A percentile compares a stretch with the other conserved stretches of the same genome.
Conservation (phyloP, 2,797 vertebrate genomes). For the Gobionotothen gibberifrons region DNA sequence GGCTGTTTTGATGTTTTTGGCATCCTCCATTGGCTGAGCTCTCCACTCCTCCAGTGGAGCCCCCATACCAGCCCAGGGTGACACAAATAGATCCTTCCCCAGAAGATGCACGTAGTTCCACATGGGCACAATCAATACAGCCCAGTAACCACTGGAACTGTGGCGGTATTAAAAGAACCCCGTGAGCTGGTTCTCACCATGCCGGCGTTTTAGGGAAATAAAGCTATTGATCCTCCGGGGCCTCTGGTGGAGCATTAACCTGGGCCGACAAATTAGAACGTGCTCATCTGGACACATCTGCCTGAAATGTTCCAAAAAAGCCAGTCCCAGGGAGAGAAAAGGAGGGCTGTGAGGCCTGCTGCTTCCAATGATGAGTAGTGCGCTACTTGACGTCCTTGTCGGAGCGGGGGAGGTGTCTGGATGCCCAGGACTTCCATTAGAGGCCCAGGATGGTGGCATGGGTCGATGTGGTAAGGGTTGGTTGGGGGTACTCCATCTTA, state of each 20-base stretch:
- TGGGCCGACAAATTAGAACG: slow-evolving; percentile 82
- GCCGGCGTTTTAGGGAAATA: slow-evolving; percentile 86
- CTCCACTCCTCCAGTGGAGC: slow-evolving; percentile 75
- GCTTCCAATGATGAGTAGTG: slow-evolving; percentile 80
- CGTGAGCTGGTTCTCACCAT: slow-evolving; percentile 77
- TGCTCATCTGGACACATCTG: slow-evolving; percentile 82
- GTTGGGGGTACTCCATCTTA: slow-evolving; percentile 84
- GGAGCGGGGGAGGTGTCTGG: slow-evolving; percentile 77
- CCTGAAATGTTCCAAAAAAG: slow-evolving; percentile 80
- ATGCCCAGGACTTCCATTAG: slow-evolving; percentile 84
- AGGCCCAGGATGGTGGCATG: slow-evolving; percentile 81
- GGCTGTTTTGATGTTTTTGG: slow-evolving; percentile 87
- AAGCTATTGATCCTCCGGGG: slow-evolving; percentile 83
- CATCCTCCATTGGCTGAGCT: slow-evolving; percentile 85
- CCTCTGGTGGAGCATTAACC: slow-evolving; percentile 82
- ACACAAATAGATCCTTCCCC: slow-evolving; percentile 87
- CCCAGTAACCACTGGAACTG: slow-evolving; percentile 75
- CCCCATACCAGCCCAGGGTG: slow-evolving; percentile 82
- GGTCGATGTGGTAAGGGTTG: slow-evolving; percentile 82
- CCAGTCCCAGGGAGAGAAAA: slow-evolving; percentile 70
- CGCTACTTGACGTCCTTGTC: slow-evolving; percentile 77
- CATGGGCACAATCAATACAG: slow-evolving; percentile 83
- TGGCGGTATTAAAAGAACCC: slow-evolving; percentile 82
- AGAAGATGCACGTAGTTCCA: slow-evolving; percentile 85
- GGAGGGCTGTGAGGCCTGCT: slow-evolving; percentile 73